Evolutionary conservation across 2,888 invertebrate genomes (phyloP).

Genomic region (Smittia sp.): DNA sequence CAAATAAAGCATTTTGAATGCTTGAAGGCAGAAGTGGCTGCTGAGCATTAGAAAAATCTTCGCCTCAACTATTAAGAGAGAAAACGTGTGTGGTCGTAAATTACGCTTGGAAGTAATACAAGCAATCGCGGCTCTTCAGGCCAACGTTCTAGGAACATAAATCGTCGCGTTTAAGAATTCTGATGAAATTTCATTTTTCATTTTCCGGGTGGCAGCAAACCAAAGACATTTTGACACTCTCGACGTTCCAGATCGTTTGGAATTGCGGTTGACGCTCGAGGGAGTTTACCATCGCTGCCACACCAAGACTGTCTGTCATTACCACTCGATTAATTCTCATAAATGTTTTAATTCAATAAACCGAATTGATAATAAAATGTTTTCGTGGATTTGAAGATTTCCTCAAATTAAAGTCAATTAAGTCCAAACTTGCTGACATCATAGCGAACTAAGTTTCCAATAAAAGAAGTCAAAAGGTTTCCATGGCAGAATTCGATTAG

Average conservation of each 20-base stretch:
- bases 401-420: background rate
- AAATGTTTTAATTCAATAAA: background rate
- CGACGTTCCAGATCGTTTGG: background rate
- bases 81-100: constrained; percentile 9
- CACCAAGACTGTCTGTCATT: no score
- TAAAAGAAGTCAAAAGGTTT: background rate
- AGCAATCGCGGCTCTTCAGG: background rate
- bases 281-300: background rate
- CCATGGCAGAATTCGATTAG: background rate
- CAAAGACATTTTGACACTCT: background rate
- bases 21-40: background rate
- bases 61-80: background rate
- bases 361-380: background rate
- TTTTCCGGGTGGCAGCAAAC: background rate
- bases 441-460: background rate
- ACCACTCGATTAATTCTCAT: background rate
- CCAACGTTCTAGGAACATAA: constrained; percentile 11
- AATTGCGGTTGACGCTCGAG: background rate
- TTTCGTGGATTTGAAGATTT: background rate
- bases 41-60: background rate
- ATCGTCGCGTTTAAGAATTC: constrained; percentile 7
- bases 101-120: background rate
- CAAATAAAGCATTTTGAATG: constrained; percentile 5
- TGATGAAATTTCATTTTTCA: constrained; percentile 4
- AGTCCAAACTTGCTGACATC: background rate